Conservation (phyloP, 2,888 invertebrate genomes). For the Pecten maximus region DNA sequence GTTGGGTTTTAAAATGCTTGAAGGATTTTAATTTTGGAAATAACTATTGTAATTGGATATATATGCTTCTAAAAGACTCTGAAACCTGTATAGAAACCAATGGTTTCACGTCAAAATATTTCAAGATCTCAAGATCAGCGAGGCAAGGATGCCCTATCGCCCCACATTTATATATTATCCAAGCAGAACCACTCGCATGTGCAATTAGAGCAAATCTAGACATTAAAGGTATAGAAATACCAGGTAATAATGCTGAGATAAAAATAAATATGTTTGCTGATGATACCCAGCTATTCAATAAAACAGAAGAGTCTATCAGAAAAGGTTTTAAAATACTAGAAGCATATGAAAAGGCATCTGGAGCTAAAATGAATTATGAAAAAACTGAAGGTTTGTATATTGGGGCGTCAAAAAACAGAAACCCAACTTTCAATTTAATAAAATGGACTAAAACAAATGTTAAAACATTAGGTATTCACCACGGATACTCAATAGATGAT, state of each 20-base stretch:
- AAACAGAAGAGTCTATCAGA: background rate
- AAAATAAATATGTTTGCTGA: conserved; percentile 28
- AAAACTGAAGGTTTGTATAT: background rate
- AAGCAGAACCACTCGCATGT: background rate
- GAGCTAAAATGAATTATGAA: background rate
- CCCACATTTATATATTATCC: background rate
- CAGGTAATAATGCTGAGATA: background rate
- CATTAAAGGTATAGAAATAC: background rate
- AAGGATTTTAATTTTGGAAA: conserved; percentile 40
- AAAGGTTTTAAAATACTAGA: background rate
- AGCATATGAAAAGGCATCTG: background rate
- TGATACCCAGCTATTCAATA: background rate
- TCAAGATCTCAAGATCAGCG: background rate
- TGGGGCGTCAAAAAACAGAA: background rate
- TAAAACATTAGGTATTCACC: background rate
- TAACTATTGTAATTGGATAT: conserved; percentile 34
- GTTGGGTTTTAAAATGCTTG: background rate
- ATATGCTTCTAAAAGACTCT: conserved; percentile 16
- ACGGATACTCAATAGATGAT: background rate
- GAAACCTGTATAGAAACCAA: conserved; percentile 31
- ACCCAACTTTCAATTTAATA: background rate
- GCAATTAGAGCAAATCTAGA: background rate
- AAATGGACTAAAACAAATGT: background rate
- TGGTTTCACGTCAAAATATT: background rate
- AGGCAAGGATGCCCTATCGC: conserved; percentile 39